Percentiles rank a stretch among this genome's conserved stretches.
These are phyloP conservation scores for Prorops nasuta DNA, from an alignment of 1,140 invertebrate genomes.

Conservation along the genomic window DNA sequence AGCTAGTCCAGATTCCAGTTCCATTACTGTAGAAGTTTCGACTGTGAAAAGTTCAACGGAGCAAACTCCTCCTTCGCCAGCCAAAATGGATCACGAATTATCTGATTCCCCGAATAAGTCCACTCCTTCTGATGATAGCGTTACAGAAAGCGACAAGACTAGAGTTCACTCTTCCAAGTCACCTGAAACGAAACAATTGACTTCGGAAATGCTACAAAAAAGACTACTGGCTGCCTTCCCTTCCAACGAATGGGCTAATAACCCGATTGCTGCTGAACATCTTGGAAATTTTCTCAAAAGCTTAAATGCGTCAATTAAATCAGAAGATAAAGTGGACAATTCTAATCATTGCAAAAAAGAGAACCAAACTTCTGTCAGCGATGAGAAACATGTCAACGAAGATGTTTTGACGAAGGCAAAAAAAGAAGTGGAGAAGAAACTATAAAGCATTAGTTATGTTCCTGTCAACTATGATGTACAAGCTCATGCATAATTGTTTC, in stretches of 20 bases:
- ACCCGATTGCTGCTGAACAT: slow-evolving; percentile 31
- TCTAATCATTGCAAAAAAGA: not conserved
- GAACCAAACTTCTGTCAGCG: not conserved
- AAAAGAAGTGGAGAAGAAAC: slow-evolving; percentile 10
- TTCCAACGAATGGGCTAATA: slow-evolving; percentile 39
- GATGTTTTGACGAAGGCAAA: slow-evolving; percentile 10
- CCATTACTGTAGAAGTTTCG: slow-evolving; percentile 24
- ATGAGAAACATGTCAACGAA: slow-evolving; percentile 9
- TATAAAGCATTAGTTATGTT: too few relatives aligned
- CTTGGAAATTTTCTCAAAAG: slow-evolving; percentile 41
- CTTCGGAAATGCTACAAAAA: slow-evolving; percentile 34
- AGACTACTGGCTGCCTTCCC: slow-evolving; percentile 37
- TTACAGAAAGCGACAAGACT: slow-evolving; percentile 5
- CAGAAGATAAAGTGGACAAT: slow-evolving; percentile 8
- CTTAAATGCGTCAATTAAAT: slow-evolving; percentile 28
- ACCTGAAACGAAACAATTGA: slow-evolving; percentile 22
- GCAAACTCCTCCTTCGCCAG: not conserved
- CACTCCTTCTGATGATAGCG: not conserved
- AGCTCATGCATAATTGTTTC: too few relatives aligned
- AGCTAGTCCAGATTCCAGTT: slow-evolving; percentile 47
- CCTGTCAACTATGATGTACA: too few relatives aligned
- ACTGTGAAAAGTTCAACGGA: slow-evolving; percentile 13
- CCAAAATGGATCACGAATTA: slow-evolving; percentile 2
- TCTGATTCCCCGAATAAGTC: slow-evolving; percentile 7
- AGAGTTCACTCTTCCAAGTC: slow-evolving; percentile 3